Evolutionary conservation across 2,888 invertebrate genomes (phyloP).

Genomic region (Plemyria rubiginata): DNA sequence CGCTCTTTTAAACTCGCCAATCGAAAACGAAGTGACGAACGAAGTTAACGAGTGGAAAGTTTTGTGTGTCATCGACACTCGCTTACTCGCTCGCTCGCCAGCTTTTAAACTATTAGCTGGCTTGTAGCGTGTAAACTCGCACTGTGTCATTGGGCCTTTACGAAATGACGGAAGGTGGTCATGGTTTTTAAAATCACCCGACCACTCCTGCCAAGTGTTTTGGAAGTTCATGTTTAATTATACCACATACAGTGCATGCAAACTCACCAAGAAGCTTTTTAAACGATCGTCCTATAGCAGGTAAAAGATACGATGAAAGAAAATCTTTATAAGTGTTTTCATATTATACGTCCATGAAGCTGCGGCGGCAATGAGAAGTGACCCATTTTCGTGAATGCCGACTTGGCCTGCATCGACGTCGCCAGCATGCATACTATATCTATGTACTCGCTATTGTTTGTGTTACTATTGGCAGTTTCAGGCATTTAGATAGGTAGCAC

Average conservation of each 20-base stretch:
- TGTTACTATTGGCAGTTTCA: conserved; percentile 24
- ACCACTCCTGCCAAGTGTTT: too few species aligned
- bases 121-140: too few species aligned
- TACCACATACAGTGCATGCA: not conserved
- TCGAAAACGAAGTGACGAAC: too few species aligned
- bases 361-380: conserved; percentile 49
- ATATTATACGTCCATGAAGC: conserved; percentile 39
- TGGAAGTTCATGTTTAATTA: too few species aligned
- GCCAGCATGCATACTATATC: conserved; percentile 8
- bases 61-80: too few species aligned
- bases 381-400: conserved; percentile 58
- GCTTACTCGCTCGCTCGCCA: too few species aligned
- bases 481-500: conserved; percentile 23
- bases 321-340: conserved; percentile 26
- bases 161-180: too few species aligned
- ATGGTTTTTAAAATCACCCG: too few species aligned
- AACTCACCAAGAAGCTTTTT: not conserved
- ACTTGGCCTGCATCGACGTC: conserved; percentile 50
- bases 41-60: too few species aligned
- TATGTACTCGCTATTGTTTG: conserved; percentile 25
- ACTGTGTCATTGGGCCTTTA: too few species aligned
- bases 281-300: not conserved
- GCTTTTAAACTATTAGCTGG: too few species aligned
- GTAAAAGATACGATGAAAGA: conserved; percentile 14
- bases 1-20: too few species aligned